A percentile compares a stretch with the other conserved stretches of the same genome.
Conservation (phyloP, 1,140 invertebrate species). For the Cyclina sinensis region DNA sequence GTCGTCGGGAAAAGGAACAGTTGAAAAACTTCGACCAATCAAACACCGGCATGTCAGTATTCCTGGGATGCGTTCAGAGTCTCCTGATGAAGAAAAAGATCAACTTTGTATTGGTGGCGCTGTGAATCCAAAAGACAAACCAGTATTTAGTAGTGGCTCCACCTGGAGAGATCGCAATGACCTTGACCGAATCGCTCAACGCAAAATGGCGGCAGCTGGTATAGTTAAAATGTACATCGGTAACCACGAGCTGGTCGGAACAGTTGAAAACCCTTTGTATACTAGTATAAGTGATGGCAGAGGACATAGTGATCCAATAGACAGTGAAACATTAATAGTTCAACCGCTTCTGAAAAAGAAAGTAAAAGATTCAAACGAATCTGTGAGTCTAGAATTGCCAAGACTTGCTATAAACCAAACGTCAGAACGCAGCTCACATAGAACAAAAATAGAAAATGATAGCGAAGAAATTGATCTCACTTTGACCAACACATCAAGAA, state of each 20-base stretch:
- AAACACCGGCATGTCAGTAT: conserved; percentile 72
- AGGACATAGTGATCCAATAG: conserved; percentile 45
- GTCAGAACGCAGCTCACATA: not conserved
- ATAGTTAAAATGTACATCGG: conserved; percentile 63
- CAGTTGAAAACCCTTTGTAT: conserved; percentile 33
- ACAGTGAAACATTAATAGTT: conserved; percentile 51
- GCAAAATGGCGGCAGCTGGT: conserved; percentile 59
- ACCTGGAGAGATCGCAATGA: conserved; percentile 69
- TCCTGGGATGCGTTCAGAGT: conserved; percentile 60
- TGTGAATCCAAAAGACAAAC: conserved; percentile 11
- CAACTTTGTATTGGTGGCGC: conserved; percentile 68
- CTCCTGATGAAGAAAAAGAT: conserved; percentile 61
- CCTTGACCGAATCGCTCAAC: conserved; percentile 38
- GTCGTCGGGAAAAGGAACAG: not conserved
- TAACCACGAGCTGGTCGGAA: conserved; percentile 43
- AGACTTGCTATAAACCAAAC: conserved; percentile 30
- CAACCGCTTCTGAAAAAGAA: conserved; percentile 50
- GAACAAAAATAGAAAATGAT: conserved; percentile 1
- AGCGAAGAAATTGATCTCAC: conserved; percentile 49
- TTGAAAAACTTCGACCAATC: conserved; percentile 53
- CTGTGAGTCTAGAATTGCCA: conserved; percentile 43
- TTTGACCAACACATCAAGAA: conserved; percentile 29
- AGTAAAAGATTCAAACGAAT: not conserved
- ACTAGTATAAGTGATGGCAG: conserved; percentile 44
- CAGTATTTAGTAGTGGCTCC: conserved; percentile 58